phyloP scores from a whole-genome alignment of 2,888 invertebrate species.

The Subacronicta megacephala region DNA sequence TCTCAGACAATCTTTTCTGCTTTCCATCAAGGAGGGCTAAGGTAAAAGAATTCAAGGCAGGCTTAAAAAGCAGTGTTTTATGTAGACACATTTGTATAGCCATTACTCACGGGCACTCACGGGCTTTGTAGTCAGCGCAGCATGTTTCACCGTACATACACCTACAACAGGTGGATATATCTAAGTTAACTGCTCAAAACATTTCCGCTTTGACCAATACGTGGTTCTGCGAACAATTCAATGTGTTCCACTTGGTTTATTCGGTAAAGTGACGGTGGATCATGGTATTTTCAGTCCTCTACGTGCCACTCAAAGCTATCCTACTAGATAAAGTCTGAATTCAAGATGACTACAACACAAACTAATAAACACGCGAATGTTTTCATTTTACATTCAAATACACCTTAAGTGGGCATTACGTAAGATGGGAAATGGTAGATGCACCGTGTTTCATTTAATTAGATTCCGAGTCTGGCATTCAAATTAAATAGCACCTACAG shows the following conservation, averaged over 20 bases:
- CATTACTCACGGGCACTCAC: conserved; percentile 6
- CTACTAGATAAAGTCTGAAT: too few species aligned
- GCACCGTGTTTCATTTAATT: not conserved
- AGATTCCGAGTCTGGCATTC: not conserved
- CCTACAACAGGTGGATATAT: conserved; percentile 12
- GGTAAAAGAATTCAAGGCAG: too few species aligned
- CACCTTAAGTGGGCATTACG: not conserved
- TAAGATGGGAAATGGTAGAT: not conserved
- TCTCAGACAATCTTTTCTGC: too few species aligned
- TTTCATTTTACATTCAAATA: not conserved
- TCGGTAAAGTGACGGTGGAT: not conserved
- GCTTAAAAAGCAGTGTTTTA: too few species aligned
- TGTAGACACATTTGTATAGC: conserved; percentile 23
- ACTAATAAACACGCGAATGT: too few species aligned
- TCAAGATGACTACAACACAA: too few species aligned
- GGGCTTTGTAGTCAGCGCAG: conserved; percentile 3
- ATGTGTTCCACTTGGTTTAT: not conserved
- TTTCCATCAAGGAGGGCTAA: too few species aligned
- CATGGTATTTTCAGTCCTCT: not conserved
- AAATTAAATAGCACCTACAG: not conserved
- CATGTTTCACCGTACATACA: not conserved
- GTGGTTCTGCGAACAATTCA: not conserved
- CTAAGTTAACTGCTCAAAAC: not conserved
- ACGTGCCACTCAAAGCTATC: not conserved
- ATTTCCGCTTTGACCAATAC: not conserved